Conservation (phyloP, 2,888 invertebrate species). For the Drosophila falleni region DNA sequence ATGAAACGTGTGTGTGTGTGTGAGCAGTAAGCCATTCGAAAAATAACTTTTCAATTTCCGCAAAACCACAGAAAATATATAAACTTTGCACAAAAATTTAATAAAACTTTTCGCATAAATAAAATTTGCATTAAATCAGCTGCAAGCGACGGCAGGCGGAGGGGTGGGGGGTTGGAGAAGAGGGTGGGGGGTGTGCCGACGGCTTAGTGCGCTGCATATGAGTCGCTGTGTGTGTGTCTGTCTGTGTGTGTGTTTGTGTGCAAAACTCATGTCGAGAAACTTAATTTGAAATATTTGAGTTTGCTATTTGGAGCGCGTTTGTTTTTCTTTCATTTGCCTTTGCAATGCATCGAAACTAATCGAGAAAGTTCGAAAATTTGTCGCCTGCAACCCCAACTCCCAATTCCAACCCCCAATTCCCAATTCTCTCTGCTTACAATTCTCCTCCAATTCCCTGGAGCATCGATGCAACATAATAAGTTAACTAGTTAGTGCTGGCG, state of each 20-base stretch:
- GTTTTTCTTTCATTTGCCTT: slow-evolving; percentile 65
- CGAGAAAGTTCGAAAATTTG: slow-evolving; percentile 81
- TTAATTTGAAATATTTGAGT: slow-evolving; percentile 81
- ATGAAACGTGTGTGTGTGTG: slow-evolving; percentile 22
- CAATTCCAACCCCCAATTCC: too few species aligned
- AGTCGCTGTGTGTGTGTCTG: slow-evolving; percentile 28
- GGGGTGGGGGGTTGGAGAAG: background rate
- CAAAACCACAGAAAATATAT: slow-evolving; percentile 83
- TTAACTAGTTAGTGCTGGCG: slow-evolving; percentile 60
- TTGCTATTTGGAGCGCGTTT: slow-evolving; percentile 71
- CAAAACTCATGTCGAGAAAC: slow-evolving; percentile 79
- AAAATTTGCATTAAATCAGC: slow-evolving; percentile 84
- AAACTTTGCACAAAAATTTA: slow-evolving; percentile 82
- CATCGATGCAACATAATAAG: slow-evolving; percentile 63
- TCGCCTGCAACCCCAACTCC: slow-evolving; percentile 23
- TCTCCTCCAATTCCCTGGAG: slow-evolving; percentile 21
- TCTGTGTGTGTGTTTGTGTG: slow-evolving; percentile 45
- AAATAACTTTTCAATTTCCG: slow-evolving; percentile 84
- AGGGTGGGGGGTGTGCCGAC: slow-evolving; percentile 34
- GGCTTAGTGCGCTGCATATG: slow-evolving; percentile 59
- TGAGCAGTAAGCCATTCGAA: slow-evolving; percentile 74
- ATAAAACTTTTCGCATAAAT: slow-evolving; percentile 84
- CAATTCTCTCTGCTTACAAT: background rate
- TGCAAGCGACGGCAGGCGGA: slow-evolving; percentile 64
- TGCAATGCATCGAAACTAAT: slow-evolving; percentile 74